phyloP scores from a whole-genome alignment of 2,113 vertebrate species.

The Pelobates fuscus region DNA sequence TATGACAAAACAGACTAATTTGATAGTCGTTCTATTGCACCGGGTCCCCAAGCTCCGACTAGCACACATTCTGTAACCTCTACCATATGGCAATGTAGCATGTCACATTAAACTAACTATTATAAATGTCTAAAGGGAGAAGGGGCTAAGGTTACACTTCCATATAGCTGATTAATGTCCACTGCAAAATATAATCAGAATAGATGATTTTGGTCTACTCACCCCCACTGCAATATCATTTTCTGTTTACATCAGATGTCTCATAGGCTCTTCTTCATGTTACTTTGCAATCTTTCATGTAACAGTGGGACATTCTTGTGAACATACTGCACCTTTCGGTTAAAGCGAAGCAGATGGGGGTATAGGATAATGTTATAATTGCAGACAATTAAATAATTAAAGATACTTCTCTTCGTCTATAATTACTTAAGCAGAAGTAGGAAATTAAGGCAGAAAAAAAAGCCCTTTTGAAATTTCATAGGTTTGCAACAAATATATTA shows the following conservation, averaged over 20 bases:
- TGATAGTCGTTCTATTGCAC: conserved; percentile 16
- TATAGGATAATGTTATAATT: too few relatives aligned
- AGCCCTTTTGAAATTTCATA: too few relatives aligned
- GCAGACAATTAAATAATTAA: too few relatives aligned
- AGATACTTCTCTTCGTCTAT: too few relatives aligned
- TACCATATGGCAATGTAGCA: conserved; percentile 42
- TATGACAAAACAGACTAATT: conserved; percentile 25
- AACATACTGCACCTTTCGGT: too few relatives aligned
- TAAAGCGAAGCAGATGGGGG: too few relatives aligned
- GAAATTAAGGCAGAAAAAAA: too few relatives aligned
- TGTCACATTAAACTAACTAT: conserved; percentile 48
- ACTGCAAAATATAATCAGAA: conserved; percentile 39
- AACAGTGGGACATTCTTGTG: too few relatives aligned
- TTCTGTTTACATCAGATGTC: conserved; percentile 13
- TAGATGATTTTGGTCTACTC: conserved; percentile 30
- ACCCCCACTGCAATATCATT: conserved; percentile 13
- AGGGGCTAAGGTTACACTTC: conserved; percentile 37
- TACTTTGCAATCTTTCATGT: neutral
- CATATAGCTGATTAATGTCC: conserved; percentile 42
- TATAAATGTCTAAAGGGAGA: conserved; percentile 42
- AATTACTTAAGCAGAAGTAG: too few relatives aligned
- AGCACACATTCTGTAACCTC: conserved; percentile 31
- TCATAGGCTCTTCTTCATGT: neutral
- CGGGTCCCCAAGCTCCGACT: conserved; percentile 20
- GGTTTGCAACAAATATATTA: too few relatives aligned